Evolutionary conservation across 1,140 invertebrate species (phyloP).

Genomic region (Cardiocondyla obscurior): DNA sequence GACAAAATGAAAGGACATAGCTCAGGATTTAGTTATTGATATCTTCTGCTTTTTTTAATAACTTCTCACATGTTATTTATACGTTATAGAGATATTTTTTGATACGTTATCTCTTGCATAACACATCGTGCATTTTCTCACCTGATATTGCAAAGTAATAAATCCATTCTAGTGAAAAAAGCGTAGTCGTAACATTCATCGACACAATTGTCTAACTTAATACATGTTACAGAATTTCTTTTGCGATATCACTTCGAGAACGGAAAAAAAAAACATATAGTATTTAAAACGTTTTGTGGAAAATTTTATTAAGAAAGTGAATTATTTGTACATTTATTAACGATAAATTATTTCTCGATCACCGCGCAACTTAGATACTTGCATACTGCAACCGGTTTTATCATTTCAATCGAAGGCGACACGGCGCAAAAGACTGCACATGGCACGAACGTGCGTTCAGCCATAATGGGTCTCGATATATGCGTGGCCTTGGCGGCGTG

Average conservation of each 20-base stretch:
- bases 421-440: constrained; percentile 60
- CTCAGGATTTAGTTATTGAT: background rate
- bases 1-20: background rate
- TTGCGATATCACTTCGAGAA: background rate
- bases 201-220: background rate
- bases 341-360: background rate
- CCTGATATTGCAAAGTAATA: background rate
- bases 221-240: background rate
- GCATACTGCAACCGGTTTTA: constrained; percentile 59
- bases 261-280: background rate
- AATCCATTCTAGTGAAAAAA: background rate
- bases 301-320: background rate
- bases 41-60: background rate
- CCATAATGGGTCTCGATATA: constrained; percentile 40
- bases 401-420: constrained; percentile 61
- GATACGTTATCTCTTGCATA: background rate
- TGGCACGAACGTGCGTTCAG: constrained; percentile 54
- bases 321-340: background rate
- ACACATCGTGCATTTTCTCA: background rate
- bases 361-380: constrained; percentile 8
- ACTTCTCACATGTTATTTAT: background rate
- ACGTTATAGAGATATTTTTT: constrained; percentile 4
- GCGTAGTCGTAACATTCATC: background rate
- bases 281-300: background rate
- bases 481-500: constrained; percentile 55